Evolutionary conservation across 2,113 vertebrate genomes (phyloP), one percentile per base, ranked within the genome.

Genomic region (Pterophyllum scalare): DNA sequence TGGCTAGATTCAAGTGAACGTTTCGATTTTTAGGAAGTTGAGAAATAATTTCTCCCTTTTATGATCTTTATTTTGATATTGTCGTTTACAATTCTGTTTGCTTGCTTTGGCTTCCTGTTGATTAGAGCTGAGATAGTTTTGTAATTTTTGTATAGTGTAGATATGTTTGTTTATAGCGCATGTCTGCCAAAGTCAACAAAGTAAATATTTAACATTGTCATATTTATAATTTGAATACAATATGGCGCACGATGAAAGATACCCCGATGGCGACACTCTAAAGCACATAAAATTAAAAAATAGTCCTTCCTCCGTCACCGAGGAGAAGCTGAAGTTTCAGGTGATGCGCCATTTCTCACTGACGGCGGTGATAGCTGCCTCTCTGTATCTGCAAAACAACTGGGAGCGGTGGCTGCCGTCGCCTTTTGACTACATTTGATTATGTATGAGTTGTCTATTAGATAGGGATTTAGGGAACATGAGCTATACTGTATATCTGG

Each of bases 361-460:
- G 31, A 62, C 33, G 22, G 52, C 7, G 35, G 3, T 3, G 75
- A 75, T 15, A 61, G 75, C 75, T 3, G 19, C 67, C 3, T 24
- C 3, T 24, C 77, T 80, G 59, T 15, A 84, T 76, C 75, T 75
- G 59, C 80, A 75, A 11, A 86, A 85, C 82, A 87, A 67, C 19
- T 3, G 46, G 40, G 77, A 77, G 78, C 24, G 22, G 9, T 40
- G 4, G 77, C 84, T 2, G 64, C 74, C 31, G 49, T 7, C 35
- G 64, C 70, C 79, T 84, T 35, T 31, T 11, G 74, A 81, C 87
- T 31, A 74, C 57, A 20, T 43, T 31, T 86, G 88, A 84, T 90
- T 86, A 87, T 89, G 90, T 87, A 78, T 84, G 90, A 87, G 86
- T 86, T 86, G 91, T 87, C 86, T 90, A 84, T 91, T 90, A 91